Percentiles rank a stretch among this genome's conserved stretches.
phyloP scores from a whole-genome alignment of 1,140 invertebrate genomes.

The Nasonia longicornis region DNA sequence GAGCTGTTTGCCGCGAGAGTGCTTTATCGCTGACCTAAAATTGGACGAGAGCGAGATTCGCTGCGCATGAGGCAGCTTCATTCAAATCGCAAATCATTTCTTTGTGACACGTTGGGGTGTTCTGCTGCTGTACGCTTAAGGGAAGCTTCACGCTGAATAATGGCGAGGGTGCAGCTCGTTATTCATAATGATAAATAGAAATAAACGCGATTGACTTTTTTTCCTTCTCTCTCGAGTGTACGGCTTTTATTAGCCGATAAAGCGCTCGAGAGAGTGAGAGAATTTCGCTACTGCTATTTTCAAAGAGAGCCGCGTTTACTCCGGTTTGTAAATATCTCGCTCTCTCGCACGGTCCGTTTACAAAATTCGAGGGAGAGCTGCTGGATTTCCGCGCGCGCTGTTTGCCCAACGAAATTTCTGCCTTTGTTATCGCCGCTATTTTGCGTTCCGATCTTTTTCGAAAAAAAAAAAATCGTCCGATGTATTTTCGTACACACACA shows the following conservation, averaged over 20 bases:
- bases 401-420: neutral
- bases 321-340: conserved; percentile 33
- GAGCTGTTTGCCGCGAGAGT: conserved; percentile 25
- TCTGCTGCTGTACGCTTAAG: neutral
- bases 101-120: neutral
- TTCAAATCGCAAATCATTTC: conserved; percentile 47
- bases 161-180: neutral
- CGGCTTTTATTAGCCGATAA: no score
- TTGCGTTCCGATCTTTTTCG: neutral
- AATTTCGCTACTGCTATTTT: conserved; percentile 17
- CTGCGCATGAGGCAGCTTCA: conserved; percentile 23
- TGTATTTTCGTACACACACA: no score
- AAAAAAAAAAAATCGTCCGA: no score
- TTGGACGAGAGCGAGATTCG: conserved; percentile 10
- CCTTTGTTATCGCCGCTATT: neutral
- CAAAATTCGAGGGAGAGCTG: neutral
- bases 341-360: neutral
- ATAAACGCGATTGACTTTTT: conserved; percentile 5
- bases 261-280: neutral
- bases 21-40: conserved; percentile 40
- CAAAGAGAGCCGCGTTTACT: conserved; percentile 5
- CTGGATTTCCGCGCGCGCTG: no score
- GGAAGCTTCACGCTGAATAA: conserved; percentile 23
- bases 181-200: conserved; percentile 24
- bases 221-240: neutral